Evolutionary conservation across 2,797 vertebrate species (phyloP).

Genomic region (Sciurus vulgaris): DNA sequence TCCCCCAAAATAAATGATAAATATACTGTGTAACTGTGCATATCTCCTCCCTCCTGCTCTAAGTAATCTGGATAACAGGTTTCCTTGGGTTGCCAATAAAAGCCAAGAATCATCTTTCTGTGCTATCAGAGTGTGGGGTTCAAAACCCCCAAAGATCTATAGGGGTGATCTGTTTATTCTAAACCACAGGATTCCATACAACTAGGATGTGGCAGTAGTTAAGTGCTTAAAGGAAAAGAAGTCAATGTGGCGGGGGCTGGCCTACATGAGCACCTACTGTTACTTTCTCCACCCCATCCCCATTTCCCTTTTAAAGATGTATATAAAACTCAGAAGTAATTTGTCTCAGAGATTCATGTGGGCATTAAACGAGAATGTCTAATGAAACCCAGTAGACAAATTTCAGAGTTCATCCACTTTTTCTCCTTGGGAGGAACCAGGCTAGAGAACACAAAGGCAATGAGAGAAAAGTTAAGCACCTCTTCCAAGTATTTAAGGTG

Average conservation of each 20-base stretch:
- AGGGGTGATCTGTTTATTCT: not conserved
- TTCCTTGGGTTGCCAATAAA: not conserved
- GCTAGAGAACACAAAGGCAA: not conserved
- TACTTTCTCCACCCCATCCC: not conserved
- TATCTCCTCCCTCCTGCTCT: not conserved
- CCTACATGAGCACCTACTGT: not conserved
- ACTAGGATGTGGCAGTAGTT: not conserved
- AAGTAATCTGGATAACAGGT: not conserved
- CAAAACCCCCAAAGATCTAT: not conserved
- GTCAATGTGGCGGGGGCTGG: not conserved
- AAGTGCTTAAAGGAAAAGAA: not conserved
- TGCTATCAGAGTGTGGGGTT: not conserved
- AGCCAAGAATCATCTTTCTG: constrained; percentile 41
- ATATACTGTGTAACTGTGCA: not conserved
- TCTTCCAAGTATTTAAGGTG: not conserved
- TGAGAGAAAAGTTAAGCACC: not conserved
- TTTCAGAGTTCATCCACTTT: not conserved
- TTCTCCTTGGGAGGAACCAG: not conserved
- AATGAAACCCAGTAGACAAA: constrained; percentile 22
- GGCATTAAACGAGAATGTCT: constrained; percentile 20
- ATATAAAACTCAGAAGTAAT: constrained; percentile 44
- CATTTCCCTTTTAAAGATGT: not conserved
- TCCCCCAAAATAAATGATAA: not conserved
- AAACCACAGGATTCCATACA: not conserved
- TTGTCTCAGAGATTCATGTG: constrained; percentile 13